Evolutionary conservation across 2,888 invertebrate species (phyloP).

Genomic region (Nemoura dubitans): DNA sequence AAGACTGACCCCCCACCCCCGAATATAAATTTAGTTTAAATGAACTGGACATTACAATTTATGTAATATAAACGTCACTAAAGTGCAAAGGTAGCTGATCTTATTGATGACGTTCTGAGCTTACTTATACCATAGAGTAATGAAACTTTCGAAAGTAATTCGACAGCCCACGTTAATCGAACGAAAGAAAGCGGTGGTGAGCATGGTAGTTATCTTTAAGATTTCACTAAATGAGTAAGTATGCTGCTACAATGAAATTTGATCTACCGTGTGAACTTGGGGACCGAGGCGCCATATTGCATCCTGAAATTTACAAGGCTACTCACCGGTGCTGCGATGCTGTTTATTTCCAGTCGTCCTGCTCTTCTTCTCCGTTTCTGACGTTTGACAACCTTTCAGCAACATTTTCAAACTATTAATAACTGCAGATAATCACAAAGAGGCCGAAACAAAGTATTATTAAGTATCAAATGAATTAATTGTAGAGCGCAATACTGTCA

Average conservation of each 20-base stretch:
- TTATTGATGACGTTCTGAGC: neutral
- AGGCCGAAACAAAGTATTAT: conserved; percentile 25
- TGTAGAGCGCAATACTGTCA: conserved; percentile 16
- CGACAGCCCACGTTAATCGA: too few species aligned
- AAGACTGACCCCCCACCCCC: too few species aligned
- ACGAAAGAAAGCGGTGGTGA: neutral
- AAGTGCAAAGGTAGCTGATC: neutral
- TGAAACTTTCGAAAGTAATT: too few species aligned
- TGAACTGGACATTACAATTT: neutral
- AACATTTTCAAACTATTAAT: conserved; percentile 44
- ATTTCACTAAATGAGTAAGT: neutral
- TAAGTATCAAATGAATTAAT: conserved; percentile 8
- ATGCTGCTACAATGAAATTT: neutral
- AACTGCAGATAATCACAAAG: conserved; percentile 27
- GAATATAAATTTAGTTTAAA: neutral
- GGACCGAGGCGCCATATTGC: neutral
- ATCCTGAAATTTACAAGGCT: neutral
- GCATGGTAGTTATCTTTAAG: neutral
- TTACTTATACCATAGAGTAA: too few species aligned
- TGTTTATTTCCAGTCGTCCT: conserved; percentile 46
- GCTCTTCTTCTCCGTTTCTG: conserved; percentile 48
- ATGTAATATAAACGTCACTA: neutral
- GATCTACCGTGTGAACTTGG: neutral
- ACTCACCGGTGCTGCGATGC: conserved; percentile 50
- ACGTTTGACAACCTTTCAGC: conserved; percentile 48